Percentiles rank a stretch among this genome's conserved stretches.
Evolutionary conservation across 1,140 invertebrate species (phyloP).

Genomic region (Drosophila elegans): DNA sequence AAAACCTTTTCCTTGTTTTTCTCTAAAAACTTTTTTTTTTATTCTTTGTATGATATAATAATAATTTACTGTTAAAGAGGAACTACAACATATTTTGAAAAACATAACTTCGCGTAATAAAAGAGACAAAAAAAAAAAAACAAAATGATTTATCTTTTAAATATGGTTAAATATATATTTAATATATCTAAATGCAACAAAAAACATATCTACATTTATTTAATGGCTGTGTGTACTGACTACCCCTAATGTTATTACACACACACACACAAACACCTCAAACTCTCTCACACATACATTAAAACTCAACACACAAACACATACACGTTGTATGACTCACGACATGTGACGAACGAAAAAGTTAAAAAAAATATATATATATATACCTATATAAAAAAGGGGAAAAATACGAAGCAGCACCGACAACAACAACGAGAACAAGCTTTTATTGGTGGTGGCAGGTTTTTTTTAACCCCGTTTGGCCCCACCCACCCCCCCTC

Average conservation of each 20-base stretch:
- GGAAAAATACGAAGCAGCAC: slow-evolving; percentile 22
- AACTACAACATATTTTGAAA: slow-evolving; percentile 84
- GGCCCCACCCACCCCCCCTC: slow-evolving; percentile 21
- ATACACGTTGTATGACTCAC: slow-evolving; percentile 37
- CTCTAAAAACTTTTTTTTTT: slow-evolving; percentile 24
- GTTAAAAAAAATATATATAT: slow-evolving; percentile 1
- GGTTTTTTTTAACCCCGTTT: slow-evolving; percentile 48
- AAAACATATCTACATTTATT: slow-evolving; percentile 53
- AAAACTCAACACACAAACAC: slow-evolving; percentile 20
- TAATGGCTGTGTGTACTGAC: slow-evolving; percentile 78
- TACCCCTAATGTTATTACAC: slow-evolving; percentile 57
- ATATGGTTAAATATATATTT: slow-evolving; percentile 48
- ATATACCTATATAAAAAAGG: background rate
- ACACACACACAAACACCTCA: background rate
- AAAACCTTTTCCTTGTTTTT: slow-evolving; percentile 7
- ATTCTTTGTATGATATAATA: slow-evolving; percentile 32
- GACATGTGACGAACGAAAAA: slow-evolving; percentile 21
- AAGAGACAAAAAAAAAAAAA: slow-evolving; percentile 11
- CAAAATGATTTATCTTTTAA: slow-evolving; percentile 38
- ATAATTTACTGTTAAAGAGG: slow-evolving; percentile 19
- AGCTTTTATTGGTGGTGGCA: slow-evolving; percentile 52
- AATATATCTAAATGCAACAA: slow-evolving; percentile 35
- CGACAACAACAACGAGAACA: slow-evolving; percentile 26
- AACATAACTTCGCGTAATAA: slow-evolving; percentile 73
- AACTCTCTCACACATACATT: slow-evolving; percentile 15